Conservation (phyloP, 1,140 invertebrate species). For the Drosophila kikkawai region DNA sequence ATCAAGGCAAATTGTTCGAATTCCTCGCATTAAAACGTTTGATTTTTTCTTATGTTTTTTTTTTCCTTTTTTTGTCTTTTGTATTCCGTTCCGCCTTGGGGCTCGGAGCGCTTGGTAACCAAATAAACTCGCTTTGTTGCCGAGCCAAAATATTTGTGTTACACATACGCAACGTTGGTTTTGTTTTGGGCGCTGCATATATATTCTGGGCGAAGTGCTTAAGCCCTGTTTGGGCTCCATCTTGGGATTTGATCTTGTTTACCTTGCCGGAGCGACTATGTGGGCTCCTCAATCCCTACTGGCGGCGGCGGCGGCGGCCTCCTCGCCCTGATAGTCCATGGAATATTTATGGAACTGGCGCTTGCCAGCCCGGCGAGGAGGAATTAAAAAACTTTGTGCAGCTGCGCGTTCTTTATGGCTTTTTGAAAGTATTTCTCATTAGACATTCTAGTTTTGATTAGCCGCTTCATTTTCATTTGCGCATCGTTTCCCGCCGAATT, state of each 20-base stretch:
- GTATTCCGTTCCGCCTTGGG: conserved; percentile 25
- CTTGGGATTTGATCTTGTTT: conserved; percentile 47
- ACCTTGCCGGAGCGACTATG: conserved; percentile 30
- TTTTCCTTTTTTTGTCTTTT: conserved; percentile 27
- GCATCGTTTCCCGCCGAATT: conserved; percentile 33
- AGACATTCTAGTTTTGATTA: conserved; percentile 75
- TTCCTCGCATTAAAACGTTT: conserved; percentile 74
- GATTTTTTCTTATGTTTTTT: conserved; percentile 54
- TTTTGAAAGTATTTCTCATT: conserved; percentile 63
- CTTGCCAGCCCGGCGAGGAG: neutral
- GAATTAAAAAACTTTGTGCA: conserved; percentile 68
- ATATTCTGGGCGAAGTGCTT: conserved; percentile 32
- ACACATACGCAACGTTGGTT: conserved; percentile 62
- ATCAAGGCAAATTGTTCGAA: conserved; percentile 73
- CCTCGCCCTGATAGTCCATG: neutral
- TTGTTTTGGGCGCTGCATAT: conserved; percentile 27
- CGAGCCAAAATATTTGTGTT: conserved; percentile 74
- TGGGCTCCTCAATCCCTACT: conserved; percentile 33
- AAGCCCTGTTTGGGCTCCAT: conserved; percentile 48
- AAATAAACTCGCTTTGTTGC: conserved; percentile 78
- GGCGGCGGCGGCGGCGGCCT: conserved; percentile 5
- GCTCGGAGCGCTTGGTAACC: conserved; percentile 67
- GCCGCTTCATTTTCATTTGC: conserved; percentile 49
- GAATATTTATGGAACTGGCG: conserved; percentile 25
- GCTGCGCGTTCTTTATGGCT: conserved; percentile 29